Percentiles rank a stretch among this genome's conserved stretches.
phyloP scores from a whole-genome alignment of 2,888 invertebrate species.

The Drosophila mettleri region DNA sequence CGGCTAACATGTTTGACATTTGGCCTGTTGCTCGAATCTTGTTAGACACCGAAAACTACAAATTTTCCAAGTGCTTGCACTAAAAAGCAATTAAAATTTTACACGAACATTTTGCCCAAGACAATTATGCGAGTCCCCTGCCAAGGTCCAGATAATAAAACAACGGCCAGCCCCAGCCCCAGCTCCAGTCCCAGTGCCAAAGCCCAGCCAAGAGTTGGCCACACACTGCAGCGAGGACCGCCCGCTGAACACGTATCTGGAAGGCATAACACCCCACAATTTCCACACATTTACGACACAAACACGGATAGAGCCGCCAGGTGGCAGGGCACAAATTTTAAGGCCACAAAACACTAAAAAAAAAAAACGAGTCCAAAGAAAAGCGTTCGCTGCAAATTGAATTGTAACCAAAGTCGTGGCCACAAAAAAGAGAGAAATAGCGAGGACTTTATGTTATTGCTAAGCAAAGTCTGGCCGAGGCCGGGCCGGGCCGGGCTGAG shows the following conservation, averaged over 20 bases:
- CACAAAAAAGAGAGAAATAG: slow-evolving; percentile 24
- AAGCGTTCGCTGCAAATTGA: slow-evolving; percentile 72
- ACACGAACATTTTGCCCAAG: slow-evolving; percentile 78
- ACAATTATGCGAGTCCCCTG: slow-evolving; percentile 66
- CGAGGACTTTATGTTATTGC: slow-evolving; percentile 61
- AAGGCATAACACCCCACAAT: slow-evolving; percentile 78
- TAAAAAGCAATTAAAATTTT: slow-evolving; percentile 80
- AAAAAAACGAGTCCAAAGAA: slow-evolving; percentile 45
- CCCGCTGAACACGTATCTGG: slow-evolving; percentile 56
- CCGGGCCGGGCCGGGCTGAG: slow-evolving; percentile 19
- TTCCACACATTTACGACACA: slow-evolving; percentile 55
- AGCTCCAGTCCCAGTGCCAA: not conserved
- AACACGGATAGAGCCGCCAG: slow-evolving; percentile 22
- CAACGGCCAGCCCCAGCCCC: slow-evolving; percentile 29
- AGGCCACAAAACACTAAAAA: slow-evolving; percentile 48
- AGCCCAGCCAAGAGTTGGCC: slow-evolving; percentile 35
- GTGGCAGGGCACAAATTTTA: slow-evolving; percentile 55
- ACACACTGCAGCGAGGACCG: slow-evolving; percentile 48
- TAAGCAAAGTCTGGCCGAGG: slow-evolving; percentile 58
- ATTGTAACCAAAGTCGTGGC: slow-evolving; percentile 77
- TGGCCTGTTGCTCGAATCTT: slow-evolving; percentile 49
- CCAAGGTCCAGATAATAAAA: slow-evolving; percentile 60
- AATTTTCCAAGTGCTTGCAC: slow-evolving; percentile 80
- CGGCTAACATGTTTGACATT: slow-evolving; percentile 52
- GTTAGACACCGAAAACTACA: slow-evolving; percentile 61